Conservation (phyloP, 2,113 vertebrate genomes). For the Grantiella picta region DNA sequence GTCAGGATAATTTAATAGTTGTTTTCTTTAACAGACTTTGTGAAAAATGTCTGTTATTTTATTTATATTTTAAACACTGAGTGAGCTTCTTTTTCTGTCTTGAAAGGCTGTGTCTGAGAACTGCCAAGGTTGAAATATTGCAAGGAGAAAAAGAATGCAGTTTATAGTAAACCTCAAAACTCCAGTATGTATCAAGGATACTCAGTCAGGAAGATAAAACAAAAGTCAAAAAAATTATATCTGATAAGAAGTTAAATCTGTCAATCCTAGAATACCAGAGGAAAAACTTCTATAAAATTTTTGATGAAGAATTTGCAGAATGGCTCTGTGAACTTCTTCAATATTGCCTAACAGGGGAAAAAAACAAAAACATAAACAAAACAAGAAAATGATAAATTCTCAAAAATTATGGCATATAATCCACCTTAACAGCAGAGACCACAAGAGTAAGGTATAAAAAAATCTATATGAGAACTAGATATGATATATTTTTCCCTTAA, state of each 20-base stretch:
- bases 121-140: not conserved
- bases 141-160: not conserved
- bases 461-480: not conserved
- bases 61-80: not conserved
- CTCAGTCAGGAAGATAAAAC: not conserved
- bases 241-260: not conserved
- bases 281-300: not conserved
- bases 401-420: not conserved
- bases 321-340: not conserved
- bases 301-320: not conserved
- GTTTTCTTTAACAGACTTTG: not conserved
- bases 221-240: not conserved
- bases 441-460: not conserved
- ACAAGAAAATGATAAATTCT: not conserved
- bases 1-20: not conserved
- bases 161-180: not conserved
- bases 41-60: not conserved
- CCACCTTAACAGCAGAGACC: not conserved
- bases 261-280: not conserved
- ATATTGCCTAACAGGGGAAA: not conserved
- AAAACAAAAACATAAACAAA: accelerated
- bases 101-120: not conserved
- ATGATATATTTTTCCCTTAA: not conserved
- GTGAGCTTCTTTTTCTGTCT: not conserved
- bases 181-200: not conserved